Conservation (phyloP, 2,797 vertebrate species). For the Bovichtus diacanthus region DNA sequence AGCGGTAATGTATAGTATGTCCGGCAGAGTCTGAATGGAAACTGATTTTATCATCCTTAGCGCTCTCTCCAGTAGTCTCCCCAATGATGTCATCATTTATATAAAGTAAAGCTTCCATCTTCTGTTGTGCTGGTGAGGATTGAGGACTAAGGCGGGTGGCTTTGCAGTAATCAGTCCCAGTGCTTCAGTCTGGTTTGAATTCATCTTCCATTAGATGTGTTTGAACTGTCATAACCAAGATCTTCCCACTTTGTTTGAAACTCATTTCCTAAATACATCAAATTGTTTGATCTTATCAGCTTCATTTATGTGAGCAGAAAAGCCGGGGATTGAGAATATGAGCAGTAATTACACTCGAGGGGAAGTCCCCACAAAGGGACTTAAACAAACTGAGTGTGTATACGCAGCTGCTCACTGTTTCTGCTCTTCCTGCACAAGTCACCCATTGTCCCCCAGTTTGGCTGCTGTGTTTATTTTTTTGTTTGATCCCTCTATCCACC, state of each 20-base stretch:
- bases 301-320: constrained; percentile 57
- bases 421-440: constrained; percentile 70
- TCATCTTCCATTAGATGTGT: constrained; percentile 31
- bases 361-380: constrained; percentile 74
- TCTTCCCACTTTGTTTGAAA: constrained; percentile 60
- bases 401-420: constrained; percentile 72
- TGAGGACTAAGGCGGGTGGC: constrained; percentile 25
- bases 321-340: constrained; percentile 62
- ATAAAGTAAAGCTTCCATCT: constrained; percentile 55
- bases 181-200: constrained; percentile 41
- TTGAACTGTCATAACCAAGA: constrained; percentile 53
- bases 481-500: constrained; percentile 62
- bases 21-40: constrained; percentile 46
- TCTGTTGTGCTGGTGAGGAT: constrained; percentile 22
- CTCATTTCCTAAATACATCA: constrained; percentile 68
- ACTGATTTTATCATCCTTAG: constrained; percentile 47
- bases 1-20: constrained; percentile 53
- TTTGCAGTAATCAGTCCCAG: constrained; percentile 26
- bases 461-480: constrained; percentile 73
- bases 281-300: constrained; percentile 72
- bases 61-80: constrained; percentile 30
- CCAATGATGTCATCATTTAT: constrained; percentile 62
- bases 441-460: constrained; percentile 66
- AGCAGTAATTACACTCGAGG: constrained; percentile 66
- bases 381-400: constrained; percentile 71